Conservation (phyloP, 2,888 invertebrate species). For the Andrena praecox region DNA sequence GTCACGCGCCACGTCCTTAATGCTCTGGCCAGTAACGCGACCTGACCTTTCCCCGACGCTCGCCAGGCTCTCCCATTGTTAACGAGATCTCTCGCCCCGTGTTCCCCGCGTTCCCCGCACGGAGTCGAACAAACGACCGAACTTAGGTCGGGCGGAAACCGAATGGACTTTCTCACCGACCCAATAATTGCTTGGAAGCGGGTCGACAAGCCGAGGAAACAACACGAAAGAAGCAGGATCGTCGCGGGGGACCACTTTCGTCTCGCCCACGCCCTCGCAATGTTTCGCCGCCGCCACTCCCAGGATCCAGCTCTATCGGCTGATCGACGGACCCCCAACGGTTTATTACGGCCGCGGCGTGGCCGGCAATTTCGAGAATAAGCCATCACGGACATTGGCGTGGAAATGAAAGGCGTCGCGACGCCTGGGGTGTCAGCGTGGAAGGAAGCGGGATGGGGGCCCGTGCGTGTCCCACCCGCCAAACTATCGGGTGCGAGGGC, state of each 20-base stretch:
- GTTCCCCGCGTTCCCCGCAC: neutral
- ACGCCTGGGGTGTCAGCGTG: neutral
- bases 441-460: conserved; percentile 1
- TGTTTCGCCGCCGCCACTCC: neutral
- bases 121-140: neutral
- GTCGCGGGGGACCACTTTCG: neutral
- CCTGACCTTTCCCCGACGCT: conserved; percentile 19
- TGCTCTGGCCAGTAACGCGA: neutral
- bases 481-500: conserved; percentile 73
- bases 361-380: conserved; percentile 42
- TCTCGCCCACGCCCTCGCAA: conserved; percentile 10
- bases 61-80: neutral
- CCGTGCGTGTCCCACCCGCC: conserved; percentile 49
- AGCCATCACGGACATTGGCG: conserved; percentile 32
- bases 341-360: conserved; percentile 32
- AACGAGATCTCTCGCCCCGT: conserved; percentile 6
- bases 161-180: conserved; percentile 10
- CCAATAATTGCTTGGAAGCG: conserved; percentile 16
- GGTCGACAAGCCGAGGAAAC: neutral
- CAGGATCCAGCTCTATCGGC: neutral
- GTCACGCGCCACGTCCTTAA: neutral
- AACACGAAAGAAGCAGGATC: conserved; percentile 4
- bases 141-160: conserved; percentile 8
- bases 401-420: conserved; percentile 7
- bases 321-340: conserved; percentile 32